Evolutionary conservation across 1,140 invertebrate genomes (phyloP).

Genomic region (Ylistrum balloti): DNA sequence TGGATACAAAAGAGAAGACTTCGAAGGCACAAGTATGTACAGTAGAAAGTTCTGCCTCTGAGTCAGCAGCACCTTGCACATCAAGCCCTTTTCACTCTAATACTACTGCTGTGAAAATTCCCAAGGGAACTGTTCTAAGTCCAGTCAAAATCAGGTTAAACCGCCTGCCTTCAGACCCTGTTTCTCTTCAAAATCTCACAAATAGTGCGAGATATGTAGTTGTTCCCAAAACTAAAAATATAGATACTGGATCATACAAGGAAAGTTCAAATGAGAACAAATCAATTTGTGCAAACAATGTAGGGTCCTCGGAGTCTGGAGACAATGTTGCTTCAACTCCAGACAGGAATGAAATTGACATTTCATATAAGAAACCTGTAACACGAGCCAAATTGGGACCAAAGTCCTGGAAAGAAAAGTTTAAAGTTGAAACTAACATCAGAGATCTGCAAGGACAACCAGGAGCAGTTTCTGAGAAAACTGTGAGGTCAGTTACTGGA

Average conservation of each 20-base stretch:
- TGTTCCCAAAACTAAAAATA: neutral
- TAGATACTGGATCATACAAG: neutral
- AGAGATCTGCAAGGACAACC: neutral
- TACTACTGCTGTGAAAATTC: neutral
- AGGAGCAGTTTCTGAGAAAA: neutral
- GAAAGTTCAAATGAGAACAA: neutral
- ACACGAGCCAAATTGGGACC: neutral
- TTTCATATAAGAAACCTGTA: neutral
- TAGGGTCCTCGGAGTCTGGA: neutral
- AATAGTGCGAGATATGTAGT: too few species aligned
- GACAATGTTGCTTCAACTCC: neutral
- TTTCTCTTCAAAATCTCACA: neutral
- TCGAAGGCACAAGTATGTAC: too few species aligned
- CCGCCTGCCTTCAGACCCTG: neutral
- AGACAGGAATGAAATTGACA: neutral
- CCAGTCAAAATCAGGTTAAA: neutral
- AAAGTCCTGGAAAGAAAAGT: neutral
- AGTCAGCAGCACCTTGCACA: neutral
- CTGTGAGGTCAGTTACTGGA: neutral
- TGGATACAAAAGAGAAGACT: too few species aligned
- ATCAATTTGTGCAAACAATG: neutral
- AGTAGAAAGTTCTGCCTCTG: neutral
- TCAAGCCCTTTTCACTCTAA: neutral
- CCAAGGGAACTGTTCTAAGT: neutral
- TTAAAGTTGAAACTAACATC: neutral